phyloP scores from a whole-genome alignment of 1,140 invertebrate species.

The Brachionus rotundiformis region DNA sequence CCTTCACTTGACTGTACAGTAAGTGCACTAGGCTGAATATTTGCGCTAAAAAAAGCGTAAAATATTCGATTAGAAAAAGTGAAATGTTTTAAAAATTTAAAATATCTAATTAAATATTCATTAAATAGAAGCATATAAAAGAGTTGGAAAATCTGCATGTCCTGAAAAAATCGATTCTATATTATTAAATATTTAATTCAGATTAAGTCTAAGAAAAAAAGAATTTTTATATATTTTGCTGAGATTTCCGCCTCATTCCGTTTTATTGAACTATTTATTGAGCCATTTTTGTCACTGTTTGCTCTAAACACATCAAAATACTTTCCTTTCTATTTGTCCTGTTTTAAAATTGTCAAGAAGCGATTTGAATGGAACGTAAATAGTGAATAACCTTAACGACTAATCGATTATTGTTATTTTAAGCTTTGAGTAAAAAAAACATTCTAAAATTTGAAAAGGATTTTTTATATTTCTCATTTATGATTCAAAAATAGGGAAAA shows the following conservation, averaged over 20 bases:
- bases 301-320: slow-evolving; percentile 29
- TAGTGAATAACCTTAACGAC: slow-evolving; percentile 37
- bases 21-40: slow-evolving; percentile 1
- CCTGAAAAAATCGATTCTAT: slow-evolving; percentile 3
- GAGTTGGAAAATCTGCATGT: neutral
- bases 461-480: neutral
- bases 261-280: slow-evolving; percentile 47
- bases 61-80: slow-evolving; percentile 33
- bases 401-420: slow-evolving; percentile 49
- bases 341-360: slow-evolving; percentile 27
- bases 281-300: neutral
- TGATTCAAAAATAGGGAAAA: neutral
- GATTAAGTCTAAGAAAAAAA: slow-evolving; percentile 46
- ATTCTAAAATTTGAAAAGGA: neutral
- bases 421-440: slow-evolving; percentile 38
- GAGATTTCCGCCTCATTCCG: slow-evolving; percentile 42
- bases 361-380: neutral
- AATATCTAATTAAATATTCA: slow-evolving; percentile 48
- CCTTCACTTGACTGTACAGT: slow-evolving; percentile 28
- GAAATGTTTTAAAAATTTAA: slow-evolving; percentile 43
- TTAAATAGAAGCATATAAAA: slow-evolving; percentile 44
- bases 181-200: slow-evolving; percentile 45
- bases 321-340: slow-evolving; percentile 19
- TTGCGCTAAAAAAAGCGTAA: slow-evolving; percentile 15
- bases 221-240: neutral